Percentiles rank a stretch among this genome's conserved stretches.
phyloP scores from a whole-genome alignment of 2,113 vertebrate genomes.

The Chiloscyllium plagiosum region DNA sequence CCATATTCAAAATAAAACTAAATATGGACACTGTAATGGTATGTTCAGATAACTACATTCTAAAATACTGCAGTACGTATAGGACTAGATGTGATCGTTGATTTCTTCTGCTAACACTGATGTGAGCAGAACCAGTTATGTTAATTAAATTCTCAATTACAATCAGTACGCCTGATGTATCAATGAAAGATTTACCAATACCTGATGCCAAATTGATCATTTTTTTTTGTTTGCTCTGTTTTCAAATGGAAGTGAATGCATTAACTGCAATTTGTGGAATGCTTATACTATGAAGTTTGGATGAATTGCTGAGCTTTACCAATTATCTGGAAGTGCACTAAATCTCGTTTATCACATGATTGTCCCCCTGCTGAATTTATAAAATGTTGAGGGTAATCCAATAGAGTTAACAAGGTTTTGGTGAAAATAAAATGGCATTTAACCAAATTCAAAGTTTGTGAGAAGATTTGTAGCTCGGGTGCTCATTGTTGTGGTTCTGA shows the following conservation, averaged over 20 bases:
- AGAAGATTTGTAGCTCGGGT: too few species aligned
- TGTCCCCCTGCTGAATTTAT: neutral
- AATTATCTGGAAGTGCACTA: neutral
- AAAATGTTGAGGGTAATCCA: neutral
- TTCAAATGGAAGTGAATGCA: neutral
- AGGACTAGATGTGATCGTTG: neutral
- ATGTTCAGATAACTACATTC: neutral
- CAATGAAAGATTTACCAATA: neutral
- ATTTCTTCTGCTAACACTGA: neutral
- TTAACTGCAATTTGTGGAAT: neutral
- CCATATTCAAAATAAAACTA: neutral
- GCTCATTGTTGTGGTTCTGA: too few species aligned
- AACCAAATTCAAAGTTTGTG: too few species aligned
- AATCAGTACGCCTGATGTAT: neutral
- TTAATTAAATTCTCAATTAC: neutral
- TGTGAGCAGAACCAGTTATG: neutral
- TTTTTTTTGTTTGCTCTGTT: neutral
- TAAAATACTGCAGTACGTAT: neutral
- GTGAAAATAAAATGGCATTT: too few species aligned
- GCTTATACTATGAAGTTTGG: neutral
- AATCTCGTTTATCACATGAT: neutral
- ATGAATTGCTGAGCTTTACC: neutral
- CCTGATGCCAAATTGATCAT: neutral
- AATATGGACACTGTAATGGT: neutral
- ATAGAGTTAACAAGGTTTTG: too few species aligned